Base-by-base conservation (phyloP, 1,140 invertebrate species). In the Ridgeia piscesae region DNA sequence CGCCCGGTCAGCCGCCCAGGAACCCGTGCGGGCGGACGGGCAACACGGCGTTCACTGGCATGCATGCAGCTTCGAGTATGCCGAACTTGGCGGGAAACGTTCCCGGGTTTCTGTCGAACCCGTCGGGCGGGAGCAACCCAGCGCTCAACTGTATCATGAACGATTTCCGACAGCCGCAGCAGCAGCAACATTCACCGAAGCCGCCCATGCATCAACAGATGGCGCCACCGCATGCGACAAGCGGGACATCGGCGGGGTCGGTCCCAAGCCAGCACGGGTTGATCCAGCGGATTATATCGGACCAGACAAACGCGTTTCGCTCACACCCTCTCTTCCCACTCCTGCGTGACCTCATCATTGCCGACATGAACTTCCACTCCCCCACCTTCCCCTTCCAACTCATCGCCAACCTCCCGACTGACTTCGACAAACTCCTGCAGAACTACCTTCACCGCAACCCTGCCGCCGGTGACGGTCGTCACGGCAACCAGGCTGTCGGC, bases 271-370 rank as follows among this genome's bases (percentile, higher is more conserved):
- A 95, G 93, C 95, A 96, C 92, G 94, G 94, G 58, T 95, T 96
- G 93, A 95, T 96, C 91, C 95, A 95, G 91, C 94, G 95, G 92
- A 94, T 96, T 34, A 95, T 96, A 91, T 95, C 94, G 33, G 95
- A 96, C 89, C 94, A 94, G 91, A 95, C 95, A 35, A 95, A 94
- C 92, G 95, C 95, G 14, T 96, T 95, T 92, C 93, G 95, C 35
- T 95, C 95, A 31, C 95, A 96, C 93, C 95, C 95, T 4, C 93
- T 96, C 50, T 96, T 95, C 92, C 95, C 95, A 2, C 93, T 96
- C 77, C 93, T 96, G 58, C 94, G 95, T 50, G 95, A 96, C 92
- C 92, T 96, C 91, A 95, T 96, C 91, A 96, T 96, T 89, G 95
- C 95, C 9, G 95, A 96, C 92, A 95, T 95, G 95, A 96, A 96